These are phyloP conservation scores for Fringilla coelebs DNA, from an alignment of 2,797 vertebrate species.

Conservation along the genomic window DNA sequence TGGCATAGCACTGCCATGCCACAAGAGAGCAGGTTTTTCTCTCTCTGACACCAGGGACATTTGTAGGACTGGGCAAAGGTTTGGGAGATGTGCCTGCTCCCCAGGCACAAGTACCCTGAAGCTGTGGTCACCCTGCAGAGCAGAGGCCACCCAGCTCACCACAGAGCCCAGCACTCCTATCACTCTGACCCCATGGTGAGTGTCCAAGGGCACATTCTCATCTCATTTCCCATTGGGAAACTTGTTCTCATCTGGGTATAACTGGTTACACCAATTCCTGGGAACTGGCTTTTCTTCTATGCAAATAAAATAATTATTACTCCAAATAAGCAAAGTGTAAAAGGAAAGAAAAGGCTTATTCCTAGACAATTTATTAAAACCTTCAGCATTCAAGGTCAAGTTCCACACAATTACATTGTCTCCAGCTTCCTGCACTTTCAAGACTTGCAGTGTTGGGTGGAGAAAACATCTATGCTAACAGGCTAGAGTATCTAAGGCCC, in stretches of 20 bases:
- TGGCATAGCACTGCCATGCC: neutral
- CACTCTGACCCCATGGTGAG: neutral
- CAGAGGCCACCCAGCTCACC: rapidly evolving
- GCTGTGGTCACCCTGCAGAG: neutral
- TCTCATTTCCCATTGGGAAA: slow-evolving; percentile 9
- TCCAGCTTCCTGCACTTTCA: slow-evolving; percentile 46
- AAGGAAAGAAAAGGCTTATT: slow-evolving; percentile 54
- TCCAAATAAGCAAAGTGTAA: slow-evolving; percentile 25
- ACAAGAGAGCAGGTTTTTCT: neutral
- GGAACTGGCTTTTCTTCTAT: slow-evolving; percentile 49
- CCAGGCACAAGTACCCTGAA: neutral
- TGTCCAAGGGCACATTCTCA: neutral
- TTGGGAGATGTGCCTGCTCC: neutral
- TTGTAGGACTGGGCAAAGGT: neutral
- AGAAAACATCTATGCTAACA: slow-evolving; percentile 45
- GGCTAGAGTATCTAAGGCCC: slow-evolving; percentile 46
- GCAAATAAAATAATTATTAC: slow-evolving; percentile 36
- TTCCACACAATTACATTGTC: slow-evolving; percentile 34
- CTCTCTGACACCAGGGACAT: neutral
- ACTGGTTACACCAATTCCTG: slow-evolving; percentile 33
- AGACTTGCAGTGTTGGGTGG: slow-evolving; percentile 3
- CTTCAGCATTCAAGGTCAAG: slow-evolving; percentile 36
- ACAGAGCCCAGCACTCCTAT: rapidly evolving
- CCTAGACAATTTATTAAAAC: slow-evolving; percentile 51
- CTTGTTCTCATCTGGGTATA: neutral